These are phyloP conservation scores for Ptyas mucosa DNA, from an alignment of 2,113 vertebrate species.

Conservation along the genomic window DNA sequence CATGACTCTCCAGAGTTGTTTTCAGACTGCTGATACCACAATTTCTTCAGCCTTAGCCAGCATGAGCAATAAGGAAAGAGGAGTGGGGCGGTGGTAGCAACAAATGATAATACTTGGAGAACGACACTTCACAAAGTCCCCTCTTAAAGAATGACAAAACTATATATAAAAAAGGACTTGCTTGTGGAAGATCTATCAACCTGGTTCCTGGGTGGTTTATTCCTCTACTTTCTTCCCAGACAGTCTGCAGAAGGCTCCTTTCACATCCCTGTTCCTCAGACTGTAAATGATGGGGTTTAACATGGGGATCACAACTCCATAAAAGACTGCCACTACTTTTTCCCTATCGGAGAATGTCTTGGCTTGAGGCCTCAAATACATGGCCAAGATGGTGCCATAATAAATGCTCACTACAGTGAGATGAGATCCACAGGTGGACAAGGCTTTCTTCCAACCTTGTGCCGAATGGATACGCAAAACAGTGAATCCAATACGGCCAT, in stretches of 20 bases:
- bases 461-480: background rate
- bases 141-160: background rate
- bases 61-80: background rate
- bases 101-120: too few relatives aligned
- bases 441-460: constrained; percentile 12
- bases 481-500: constrained; percentile 7
- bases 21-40: background rate
- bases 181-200: background rate
- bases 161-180: background rate
- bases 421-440: constrained; percentile 38
- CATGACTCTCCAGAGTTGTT: background rate
- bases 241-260: background rate
- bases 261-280: constrained; percentile 11
- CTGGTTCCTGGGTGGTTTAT: background rate
- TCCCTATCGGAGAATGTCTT: constrained; percentile 10
- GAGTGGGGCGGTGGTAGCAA: fast-evolving
- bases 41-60: background rate
- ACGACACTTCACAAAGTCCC: too few relatives aligned
- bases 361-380: constrained; percentile 19
- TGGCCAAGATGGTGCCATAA: constrained; percentile 26
- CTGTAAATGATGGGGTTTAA: constrained; percentile 23
- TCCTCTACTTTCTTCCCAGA: background rate
- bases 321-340: constrained; percentile 15
- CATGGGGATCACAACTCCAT: constrained; percentile 25
- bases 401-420: constrained; percentile 24